Base-by-base conservation (phyloP, 2,113 vertebrate genomes). In the Burhinus bistriatus region DNA sequence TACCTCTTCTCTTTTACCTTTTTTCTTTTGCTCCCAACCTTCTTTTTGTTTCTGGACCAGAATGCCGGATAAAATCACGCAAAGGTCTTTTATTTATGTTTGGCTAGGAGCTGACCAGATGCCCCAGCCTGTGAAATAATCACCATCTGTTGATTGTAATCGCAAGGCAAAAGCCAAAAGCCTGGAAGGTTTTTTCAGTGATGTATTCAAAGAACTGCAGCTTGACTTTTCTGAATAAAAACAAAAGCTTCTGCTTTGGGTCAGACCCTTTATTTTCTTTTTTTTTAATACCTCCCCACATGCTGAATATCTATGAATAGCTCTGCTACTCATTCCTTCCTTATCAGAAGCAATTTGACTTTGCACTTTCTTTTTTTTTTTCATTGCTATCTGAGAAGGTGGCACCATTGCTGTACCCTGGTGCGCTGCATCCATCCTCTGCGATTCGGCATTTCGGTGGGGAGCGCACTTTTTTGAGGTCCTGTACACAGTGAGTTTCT, bases 131-230 rank as follows among this genome's bases (percentile, higher is more conserved):
- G 82, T 95, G 91, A 93, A 97, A 95, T 96, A 97, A 97, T 96
- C 93, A 93, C 97, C 96, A 96, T 97, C 95, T 97, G 97, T 97
- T 97, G 97, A 97, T 96, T 71, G 94, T 91, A 97, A 96, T 97
- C 27, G 21, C 68, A 88, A 95, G 75, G 84, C 95, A 86, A 97
- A 97, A 96, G 92, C 97, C 96, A 96, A 97, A 97, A 96, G 95
- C 94, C 97, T 96, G 89, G 87, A 95, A 97, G 96, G 89, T 93
- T 94, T 97, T 97, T 95, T 91, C 78, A 81, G 75, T 96, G 95
- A 94, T 95, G 95, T 94, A 93, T 73, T 97, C 95, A 97, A 94
- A 97, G 96, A 97, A 95, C 89, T 96, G 45, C 62, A 76, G 87
- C 94, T 87, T 96, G 95, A 97, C 93, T 96, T 96, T 97, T 95